phyloP scores from a whole-genome alignment of 2,113 vertebrate species.

The Mungos mungo region DNA sequence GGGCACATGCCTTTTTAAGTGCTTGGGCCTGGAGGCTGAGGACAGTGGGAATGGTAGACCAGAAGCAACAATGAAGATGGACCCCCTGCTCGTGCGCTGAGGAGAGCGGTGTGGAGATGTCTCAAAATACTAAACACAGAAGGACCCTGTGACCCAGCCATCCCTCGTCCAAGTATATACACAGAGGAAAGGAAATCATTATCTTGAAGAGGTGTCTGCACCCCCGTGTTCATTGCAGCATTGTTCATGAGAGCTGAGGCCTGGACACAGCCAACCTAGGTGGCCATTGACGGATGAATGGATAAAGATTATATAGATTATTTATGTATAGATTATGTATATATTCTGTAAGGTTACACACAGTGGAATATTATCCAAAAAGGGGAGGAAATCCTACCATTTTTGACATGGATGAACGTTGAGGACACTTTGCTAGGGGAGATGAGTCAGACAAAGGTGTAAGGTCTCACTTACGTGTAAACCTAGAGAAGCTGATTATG shows the following conservation, averaged over 20 bases:
- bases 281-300: neutral
- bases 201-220: neutral
- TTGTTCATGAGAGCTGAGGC: neutral
- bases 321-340: too few species aligned
- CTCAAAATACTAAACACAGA: neutral
- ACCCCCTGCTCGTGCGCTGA: neutral
- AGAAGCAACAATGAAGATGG: neutral
- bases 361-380: neutral
- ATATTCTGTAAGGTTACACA: too few species aligned
- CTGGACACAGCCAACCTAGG: neutral
- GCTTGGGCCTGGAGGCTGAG: neutral
- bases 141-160: neutral
- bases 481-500: neutral
- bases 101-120: neutral
- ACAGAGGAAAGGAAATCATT: neutral
- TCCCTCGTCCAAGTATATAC: neutral
- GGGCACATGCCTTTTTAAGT: neutral
- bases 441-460: neutral
- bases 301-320: neutral
- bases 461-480: neutral
- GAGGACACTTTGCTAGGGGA: neutral
- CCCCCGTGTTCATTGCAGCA: neutral
- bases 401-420: neutral
- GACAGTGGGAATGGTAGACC: accelerated
- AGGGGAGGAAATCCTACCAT: neutral